Evolutionary conservation across 2,797 vertebrate genomes (phyloP).

Genomic region (Mallotus villosus): DNA sequence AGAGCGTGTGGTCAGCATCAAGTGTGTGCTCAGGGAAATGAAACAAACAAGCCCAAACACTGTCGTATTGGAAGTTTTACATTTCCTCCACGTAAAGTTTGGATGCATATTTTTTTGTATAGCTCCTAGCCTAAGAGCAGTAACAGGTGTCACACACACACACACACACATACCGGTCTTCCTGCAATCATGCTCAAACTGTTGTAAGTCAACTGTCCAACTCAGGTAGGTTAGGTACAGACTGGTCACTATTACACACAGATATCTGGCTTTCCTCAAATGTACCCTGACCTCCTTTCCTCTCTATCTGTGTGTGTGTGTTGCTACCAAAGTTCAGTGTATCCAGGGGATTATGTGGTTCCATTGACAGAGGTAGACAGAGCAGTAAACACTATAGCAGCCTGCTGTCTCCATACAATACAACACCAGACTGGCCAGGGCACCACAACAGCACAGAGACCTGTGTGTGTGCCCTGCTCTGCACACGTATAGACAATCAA

Average conservation of each 20-base stretch:
- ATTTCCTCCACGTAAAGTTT: too few species aligned
- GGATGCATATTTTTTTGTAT: too few species aligned
- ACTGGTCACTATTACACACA: neutral
- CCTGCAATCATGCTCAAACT: neutral
- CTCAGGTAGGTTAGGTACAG: neutral
- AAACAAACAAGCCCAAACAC: too few species aligned
- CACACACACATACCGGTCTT: neutral
- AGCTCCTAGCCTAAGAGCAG: too few species aligned
- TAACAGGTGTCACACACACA: neutral
- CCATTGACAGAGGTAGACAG: neutral
- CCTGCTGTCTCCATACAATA: slow-evolving; percentile 4
- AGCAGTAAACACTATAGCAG: neutral
- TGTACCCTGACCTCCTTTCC: neutral
- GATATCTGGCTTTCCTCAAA: neutral
- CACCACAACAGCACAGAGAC: neutral
- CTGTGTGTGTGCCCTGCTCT: too few species aligned
- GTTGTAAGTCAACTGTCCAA: too few species aligned
- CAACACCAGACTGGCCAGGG: neutral
- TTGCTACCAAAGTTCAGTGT: neutral
- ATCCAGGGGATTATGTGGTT: neutral
- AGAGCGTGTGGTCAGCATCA: too few species aligned
- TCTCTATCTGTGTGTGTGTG: slow-evolving; percentile 1
- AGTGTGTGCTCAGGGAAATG: too few species aligned
- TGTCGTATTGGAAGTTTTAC: too few species aligned
- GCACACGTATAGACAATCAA: neutral